Base-by-base conservation (phyloP, 1,140 invertebrate genomes). In the Drosophila setifemur region DNA sequence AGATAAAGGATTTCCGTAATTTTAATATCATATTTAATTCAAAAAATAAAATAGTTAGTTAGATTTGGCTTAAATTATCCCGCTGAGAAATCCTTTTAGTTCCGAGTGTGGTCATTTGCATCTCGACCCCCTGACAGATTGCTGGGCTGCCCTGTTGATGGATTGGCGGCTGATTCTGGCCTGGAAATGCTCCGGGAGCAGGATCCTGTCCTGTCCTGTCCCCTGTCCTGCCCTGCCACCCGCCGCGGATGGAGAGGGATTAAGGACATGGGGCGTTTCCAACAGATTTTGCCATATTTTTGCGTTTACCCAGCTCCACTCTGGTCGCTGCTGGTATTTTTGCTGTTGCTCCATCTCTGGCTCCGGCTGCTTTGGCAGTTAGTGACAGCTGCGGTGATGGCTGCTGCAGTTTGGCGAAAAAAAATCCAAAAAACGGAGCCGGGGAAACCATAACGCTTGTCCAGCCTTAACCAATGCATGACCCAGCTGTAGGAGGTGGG, bases 361-460 rank as follows among this genome's bases (percentile, higher is more conserved):
- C 14, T 35, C 16, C 52, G 49, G 52, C 54, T 57, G 44, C 48
- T 75, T 48, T 67, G 74, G 70, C 79, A 83, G 81, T 83, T 86
- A 83, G 79, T 83, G 79, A 83, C 79, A 83, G 79, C 81, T 83
- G 79, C 70, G 76, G 81, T 69, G 69, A 67, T 64, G 66, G 44
- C 71, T 31, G 44, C 71, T 31, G 52, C 66, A 70, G 48, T 50
- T 64, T 28, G 11, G 9, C 39, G 49, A 19, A 35, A 57, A 68
- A 42, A 63, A 28, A 48, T 43, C 33, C 2, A 55, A 64, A 37
- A 48, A 49, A 26, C 50, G 5, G 39, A 54, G 29, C 53, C 39
- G 25, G 60, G 37, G n/a, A 42, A 31, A 49, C 53, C 37, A 71
- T 60, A 71, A 31, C 43, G 54, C 44, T 44, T 50, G 53, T 63